Percentiles rank a stretch among this genome's conserved stretches.
These are phyloP conservation scores for Hirudinaria manillensis DNA, from an alignment of 2,888 invertebrate genomes.

Conservation along the genomic window DNA sequence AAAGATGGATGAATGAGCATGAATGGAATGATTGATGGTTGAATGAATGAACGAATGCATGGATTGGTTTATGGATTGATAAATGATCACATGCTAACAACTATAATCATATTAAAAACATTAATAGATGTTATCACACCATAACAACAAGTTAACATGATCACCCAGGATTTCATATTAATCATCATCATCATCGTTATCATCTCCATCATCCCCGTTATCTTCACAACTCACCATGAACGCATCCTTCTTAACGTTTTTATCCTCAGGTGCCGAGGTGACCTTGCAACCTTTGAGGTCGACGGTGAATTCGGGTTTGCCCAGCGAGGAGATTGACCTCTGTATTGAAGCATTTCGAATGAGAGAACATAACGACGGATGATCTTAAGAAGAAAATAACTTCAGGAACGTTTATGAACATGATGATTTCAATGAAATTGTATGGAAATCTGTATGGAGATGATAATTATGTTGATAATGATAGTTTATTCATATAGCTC, in stretches of 20 bases:
- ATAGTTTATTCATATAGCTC: neutral
- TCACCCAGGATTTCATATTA: too few species aligned
- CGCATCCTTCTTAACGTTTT: slow-evolving; percentile 24
- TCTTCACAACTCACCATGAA: slow-evolving; percentile 24
- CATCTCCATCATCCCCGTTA: neutral
- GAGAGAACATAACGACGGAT: neutral
- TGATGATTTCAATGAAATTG: neutral
- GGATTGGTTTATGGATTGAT: too few species aligned
- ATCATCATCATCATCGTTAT: neutral
- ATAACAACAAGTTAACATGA: too few species aligned
- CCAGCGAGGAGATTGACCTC: slow-evolving; percentile 22
- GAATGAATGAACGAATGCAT: too few species aligned
- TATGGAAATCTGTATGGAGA: neutral
- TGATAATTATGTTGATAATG: neutral
- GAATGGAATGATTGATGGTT: too few species aligned
- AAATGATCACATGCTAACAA: too few species aligned
- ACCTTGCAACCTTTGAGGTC: slow-evolving; percentile 4
- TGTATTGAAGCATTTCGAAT: neutral
- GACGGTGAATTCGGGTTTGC: slow-evolving; percentile 27
- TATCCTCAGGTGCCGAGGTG: slow-evolving; percentile 25
- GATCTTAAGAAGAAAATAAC: neutral
- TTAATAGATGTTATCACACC: too few species aligned
- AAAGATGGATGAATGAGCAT: too few species aligned
- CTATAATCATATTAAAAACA: too few species aligned
- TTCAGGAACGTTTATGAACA: neutral